These are phyloP conservation scores for Clunio marinus DNA, from an alignment of 2,888 invertebrate species.

Conservation along the genomic window DNA sequence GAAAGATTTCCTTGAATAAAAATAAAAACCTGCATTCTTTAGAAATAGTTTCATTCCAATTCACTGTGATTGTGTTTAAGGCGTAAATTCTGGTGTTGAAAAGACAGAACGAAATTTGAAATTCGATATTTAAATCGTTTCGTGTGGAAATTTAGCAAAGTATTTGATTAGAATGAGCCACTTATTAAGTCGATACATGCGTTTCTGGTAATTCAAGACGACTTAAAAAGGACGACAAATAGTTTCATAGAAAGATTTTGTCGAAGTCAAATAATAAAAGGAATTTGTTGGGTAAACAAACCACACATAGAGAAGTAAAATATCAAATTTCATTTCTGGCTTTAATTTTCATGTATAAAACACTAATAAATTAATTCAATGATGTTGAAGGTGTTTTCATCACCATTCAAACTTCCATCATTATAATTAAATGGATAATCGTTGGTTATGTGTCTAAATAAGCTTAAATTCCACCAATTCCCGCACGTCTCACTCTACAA, in stretches of 20 bases:
- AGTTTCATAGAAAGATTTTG: background rate
- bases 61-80: background rate
- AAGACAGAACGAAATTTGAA: constrained; percentile 3
- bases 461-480: background rate
- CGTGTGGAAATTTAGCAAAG: constrained; percentile 31
- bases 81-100: background rate
- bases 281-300: constrained; percentile 30
- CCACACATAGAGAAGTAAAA: constrained; percentile 2
- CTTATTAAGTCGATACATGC: constrained; percentile 29
- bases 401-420: background rate
- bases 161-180: constrained; percentile 29
- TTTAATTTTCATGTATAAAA: constrained; percentile 19
- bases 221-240: background rate
- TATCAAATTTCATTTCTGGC: constrained; percentile 32
- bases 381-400: constrained; percentile 19
- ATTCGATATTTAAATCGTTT: constrained; percentile 32
- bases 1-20: too few species aligned
- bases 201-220: background rate
- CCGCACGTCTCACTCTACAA: background rate
- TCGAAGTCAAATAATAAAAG: background rate
- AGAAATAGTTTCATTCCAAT: background rate
- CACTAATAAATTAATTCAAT: background rate
- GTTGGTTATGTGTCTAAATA: background rate
- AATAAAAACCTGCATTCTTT: background rate
- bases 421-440: constrained; percentile 11